These are phyloP conservation scores for Hirundo rustica DNA, from an alignment of 2,797 vertebrate genomes.

Conservation along the genomic window DNA sequence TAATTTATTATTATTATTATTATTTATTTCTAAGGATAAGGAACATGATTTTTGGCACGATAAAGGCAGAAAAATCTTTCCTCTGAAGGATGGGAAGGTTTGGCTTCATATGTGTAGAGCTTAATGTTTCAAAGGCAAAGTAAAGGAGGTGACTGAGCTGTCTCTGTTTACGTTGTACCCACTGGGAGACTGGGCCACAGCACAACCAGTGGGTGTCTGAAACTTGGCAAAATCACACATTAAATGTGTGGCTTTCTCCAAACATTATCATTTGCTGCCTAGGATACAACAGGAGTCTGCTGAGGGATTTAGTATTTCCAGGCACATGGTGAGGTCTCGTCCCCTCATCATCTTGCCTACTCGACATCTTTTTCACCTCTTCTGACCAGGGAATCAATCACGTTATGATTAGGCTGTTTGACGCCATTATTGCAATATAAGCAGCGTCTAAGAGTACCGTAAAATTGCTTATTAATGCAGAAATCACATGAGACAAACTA, in stretches of 20 bases:
- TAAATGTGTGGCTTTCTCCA: neutral
- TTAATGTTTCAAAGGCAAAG: neutral
- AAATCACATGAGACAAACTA: neutral
- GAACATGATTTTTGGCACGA: neutral
- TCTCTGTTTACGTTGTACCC: neutral
- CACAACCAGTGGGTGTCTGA: neutral
- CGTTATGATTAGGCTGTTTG: slow-evolving; percentile 21
- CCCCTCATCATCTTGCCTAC: neutral
- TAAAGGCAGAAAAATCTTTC: neutral
- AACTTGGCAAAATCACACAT: neutral
- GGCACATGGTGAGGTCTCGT: neutral
- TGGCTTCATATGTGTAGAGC: neutral
- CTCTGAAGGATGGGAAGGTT: neutral
- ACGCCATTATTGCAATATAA: slow-evolving; percentile 25
- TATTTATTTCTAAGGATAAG: neutral
- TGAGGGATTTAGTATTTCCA: neutral
- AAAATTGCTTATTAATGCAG: slow-evolving; percentile 32
- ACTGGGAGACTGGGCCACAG: neutral
- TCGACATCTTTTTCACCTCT: neutral
- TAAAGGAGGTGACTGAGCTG: neutral
- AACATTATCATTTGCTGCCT: neutral
- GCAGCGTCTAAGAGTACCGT: neutral
- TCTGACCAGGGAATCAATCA: slow-evolving; percentile 35
- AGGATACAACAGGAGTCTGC: neutral
- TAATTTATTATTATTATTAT: fast-evolving